Evolutionary conservation across 1,140 invertebrate species (phyloP).

Genomic region (Drosophila kohkoa): DNA sequence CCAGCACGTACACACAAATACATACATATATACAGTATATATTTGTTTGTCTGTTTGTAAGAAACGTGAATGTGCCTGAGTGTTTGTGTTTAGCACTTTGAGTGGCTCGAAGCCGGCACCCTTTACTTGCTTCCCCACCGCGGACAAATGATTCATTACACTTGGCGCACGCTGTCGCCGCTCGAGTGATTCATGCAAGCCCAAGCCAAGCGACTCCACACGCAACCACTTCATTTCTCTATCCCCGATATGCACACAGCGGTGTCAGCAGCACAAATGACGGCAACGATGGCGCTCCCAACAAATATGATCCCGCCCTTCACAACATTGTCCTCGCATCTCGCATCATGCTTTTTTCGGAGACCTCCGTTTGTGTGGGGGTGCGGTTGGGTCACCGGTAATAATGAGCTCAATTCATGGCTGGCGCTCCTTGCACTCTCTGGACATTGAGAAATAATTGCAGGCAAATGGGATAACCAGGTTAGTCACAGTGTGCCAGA

Average conservation of each 20-base stretch:
- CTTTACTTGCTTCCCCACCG: slow-evolving; percentile 10
- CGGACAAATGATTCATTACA: slow-evolving; percentile 66
- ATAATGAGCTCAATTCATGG: slow-evolving; percentile 47
- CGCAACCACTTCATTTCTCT: slow-evolving; percentile 59
- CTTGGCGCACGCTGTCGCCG: slow-evolving; percentile 52
- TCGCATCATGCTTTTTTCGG: slow-evolving; percentile 5
- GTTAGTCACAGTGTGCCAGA: neutral
- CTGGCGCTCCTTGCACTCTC: slow-evolving; percentile 32
- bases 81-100: slow-evolving; percentile 27
- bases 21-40: slow-evolving; percentile 7
- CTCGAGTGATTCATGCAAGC: slow-evolving; percentile 64
- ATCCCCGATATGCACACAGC: slow-evolving; percentile 17
- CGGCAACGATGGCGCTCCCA: slow-evolving; percentile 40
- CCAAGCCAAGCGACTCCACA: slow-evolving; percentile 46
- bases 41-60: neutral
- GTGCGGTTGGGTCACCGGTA: slow-evolving; percentile 38
- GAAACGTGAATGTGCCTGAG: slow-evolving; percentile 20
- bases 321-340: slow-evolving; percentile 9
- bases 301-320: slow-evolving; percentile 16
- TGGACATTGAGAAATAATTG: slow-evolving; percentile 7
- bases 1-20: slow-evolving; percentile 55
- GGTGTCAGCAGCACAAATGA: neutral
- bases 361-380: slow-evolving; percentile 5
- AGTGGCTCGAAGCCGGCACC: slow-evolving; percentile 38
- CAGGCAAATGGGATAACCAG: neutral